Evolutionary conservation across 2,888 invertebrate genomes (phyloP).

Genomic region (Heliconius aoede): DNA sequence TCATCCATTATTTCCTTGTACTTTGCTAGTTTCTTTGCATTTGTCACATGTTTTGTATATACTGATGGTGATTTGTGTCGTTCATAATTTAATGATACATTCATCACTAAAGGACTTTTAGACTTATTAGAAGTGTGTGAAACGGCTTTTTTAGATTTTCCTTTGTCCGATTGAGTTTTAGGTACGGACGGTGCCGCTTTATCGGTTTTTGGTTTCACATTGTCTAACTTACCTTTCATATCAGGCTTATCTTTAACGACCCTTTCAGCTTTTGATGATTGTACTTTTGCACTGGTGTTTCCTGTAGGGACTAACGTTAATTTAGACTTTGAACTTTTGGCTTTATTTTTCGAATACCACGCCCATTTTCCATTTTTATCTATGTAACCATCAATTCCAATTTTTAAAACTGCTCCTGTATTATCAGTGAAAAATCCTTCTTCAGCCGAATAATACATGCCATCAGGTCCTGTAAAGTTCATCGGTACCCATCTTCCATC

Average conservation of each 20-base stretch:
- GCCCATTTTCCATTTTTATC: conserved; percentile 75
- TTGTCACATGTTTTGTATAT: conserved; percentile 49
- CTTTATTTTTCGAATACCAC: conserved; percentile 61
- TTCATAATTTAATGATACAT: conserved; percentile 58
- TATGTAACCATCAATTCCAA: conserved; percentile 75
- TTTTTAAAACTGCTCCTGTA: conserved; percentile 59
- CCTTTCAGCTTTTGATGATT: conserved; percentile 43
- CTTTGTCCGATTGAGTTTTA: conserved; percentile 47
- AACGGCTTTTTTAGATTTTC: conserved; percentile 52
- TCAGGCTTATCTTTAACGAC: conserved; percentile 47
- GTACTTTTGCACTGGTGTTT: conserved; percentile 46
- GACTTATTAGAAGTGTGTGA: conserved; percentile 51
- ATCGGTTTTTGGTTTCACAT: conserved; percentile 50
- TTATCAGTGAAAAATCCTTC: conserved; percentile 70
- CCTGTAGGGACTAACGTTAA: conserved; percentile 53
- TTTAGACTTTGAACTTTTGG: conserved; percentile 54
- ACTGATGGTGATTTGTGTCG: conserved; percentile 48
- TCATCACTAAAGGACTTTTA: conserved; percentile 64
- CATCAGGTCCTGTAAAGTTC: conserved; percentile 75
- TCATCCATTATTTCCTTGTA: conserved; percentile 72
- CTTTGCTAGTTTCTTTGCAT: conserved; percentile 60
- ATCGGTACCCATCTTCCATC: conserved; percentile 76
- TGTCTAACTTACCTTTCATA: conserved; percentile 46
- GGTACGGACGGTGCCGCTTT: conserved; percentile 46
- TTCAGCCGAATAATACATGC: conserved; percentile 70